Evolutionary conservation across 2,113 vertebrate genomes (phyloP), one percentile per base, ranked within the genome.

Genomic region (Bostrychus sinensis): DNA sequence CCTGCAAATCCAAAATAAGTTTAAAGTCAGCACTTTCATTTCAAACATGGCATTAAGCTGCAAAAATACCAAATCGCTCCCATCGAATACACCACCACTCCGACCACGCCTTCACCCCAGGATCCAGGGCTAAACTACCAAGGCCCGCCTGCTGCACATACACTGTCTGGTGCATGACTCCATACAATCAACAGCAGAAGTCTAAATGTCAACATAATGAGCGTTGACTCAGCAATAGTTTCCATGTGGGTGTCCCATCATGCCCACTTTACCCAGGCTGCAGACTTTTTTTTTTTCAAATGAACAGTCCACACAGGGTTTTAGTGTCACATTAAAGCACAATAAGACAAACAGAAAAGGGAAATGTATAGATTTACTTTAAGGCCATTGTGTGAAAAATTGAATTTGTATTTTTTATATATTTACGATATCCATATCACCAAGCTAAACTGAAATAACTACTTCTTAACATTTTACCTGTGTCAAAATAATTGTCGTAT

Each of bases 31-130:
- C 77, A 80, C 46, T 85, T 87, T 74, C 60, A 66, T 72, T 77
- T 76, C 76, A 86, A 90, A 75, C 82, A 72, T 85, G 63, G 75
- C 14, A 88, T 88, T 89, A 83, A 82, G 60, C 66, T 86, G 72
- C 80, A 85, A 84, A 84, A 86, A 84, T 83, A 85, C 67, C 70
- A 53, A 70, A 83, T 48, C 73, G 59, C 59, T 70, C 77, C 76
- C 82, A 78, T 84, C 77, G 81, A 85, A 75, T 74, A 59, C 70
- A 84, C 83, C 82, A 58, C 72, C 26, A 73, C 74, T 67, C 64
- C n/a, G 26, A 76, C 81, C 78, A 61, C 78, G 80, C 60, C 32
- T 78, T 80, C 51, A 77, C 74, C 72, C 80, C 82, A 70, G 46
- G 13, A 2, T 86, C 70, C 61, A 69, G 59, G 36, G 53, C 66